Percentiles rank a stretch among this genome's conserved stretches.
Conservation (phyloP, 2,888 invertebrate species). For the Tetragonula carbonaria region DNA sequence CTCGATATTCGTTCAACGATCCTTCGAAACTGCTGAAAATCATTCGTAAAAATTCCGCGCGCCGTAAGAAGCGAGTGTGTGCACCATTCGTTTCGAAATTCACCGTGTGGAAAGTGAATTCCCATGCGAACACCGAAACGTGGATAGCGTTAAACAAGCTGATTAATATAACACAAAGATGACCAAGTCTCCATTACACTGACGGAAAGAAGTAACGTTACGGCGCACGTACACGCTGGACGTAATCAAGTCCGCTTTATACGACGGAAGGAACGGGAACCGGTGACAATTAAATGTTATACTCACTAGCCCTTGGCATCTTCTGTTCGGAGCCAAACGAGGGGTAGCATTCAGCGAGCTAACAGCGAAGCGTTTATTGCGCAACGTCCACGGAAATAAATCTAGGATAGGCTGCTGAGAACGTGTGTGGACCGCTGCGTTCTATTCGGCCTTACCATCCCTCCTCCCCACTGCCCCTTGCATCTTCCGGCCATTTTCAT, state of each 20-base stretch:
- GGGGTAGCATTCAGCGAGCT: conserved; percentile 59
- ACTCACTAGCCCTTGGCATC: conserved; percentile 62
- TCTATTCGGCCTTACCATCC: conserved; percentile 68
- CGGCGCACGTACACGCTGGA: not conserved
- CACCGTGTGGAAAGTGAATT: not conserved
- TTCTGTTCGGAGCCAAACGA: conserved; percentile 50
- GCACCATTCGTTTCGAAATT: not conserved
- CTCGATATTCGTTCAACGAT: not conserved
- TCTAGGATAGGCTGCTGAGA: conserved; percentile 78
- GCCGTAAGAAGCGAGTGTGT: too few relatives aligned
- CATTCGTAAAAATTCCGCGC: not conserved
- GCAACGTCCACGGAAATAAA: conserved; percentile 80
- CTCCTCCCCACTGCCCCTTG: conserved; percentile 43
- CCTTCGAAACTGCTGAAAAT: not conserved
- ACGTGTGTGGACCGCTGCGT: conserved; percentile 73
- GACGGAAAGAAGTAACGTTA: conserved; percentile 24
- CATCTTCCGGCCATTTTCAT: conserved; percentile 72
- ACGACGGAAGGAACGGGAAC: conserved; percentile 10
- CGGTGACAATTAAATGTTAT: conserved; percentile 47
- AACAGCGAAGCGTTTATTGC: conserved; percentile 70
- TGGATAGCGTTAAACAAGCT: conserved; percentile 16
- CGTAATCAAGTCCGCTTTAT: conserved; percentile 23
- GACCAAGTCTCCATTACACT: conserved; percentile 34
- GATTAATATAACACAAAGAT: conserved; percentile 20
- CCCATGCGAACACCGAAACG: not conserved